Base-by-base conservation (phyloP, 1,140 invertebrate species). In the Phymastichus coffea region DNA sequence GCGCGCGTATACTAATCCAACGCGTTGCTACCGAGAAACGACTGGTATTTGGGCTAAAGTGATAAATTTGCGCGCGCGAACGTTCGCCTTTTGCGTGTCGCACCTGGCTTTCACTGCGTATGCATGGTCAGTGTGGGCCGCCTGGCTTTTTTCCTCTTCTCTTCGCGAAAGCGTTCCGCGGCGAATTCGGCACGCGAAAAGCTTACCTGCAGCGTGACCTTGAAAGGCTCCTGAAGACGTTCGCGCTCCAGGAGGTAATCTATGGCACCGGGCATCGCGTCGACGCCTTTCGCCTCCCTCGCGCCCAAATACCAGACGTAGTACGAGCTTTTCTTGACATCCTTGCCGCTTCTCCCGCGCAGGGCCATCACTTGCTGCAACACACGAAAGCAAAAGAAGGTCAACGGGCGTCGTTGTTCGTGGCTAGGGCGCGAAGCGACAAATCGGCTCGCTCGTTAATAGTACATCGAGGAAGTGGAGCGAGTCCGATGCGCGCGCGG, bases 241-340 rank as follows among this genome's bases (percentile, higher is more conserved):
- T 94, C 92, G 63, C 91, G 85, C 70, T 92, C 87, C 60, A 95
- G 83, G 57, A 98, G 81, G 67, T 93, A 87, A 55, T 87, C 83
- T 65, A 98, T 87, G 35, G 94, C 93, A 44, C 94, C 93, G 12
- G 93, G 82, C 60, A 97, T 83, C 54, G 76, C 77, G 58, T 80
- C 76, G 67, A 80, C 76, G 14, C 94, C 94, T 66, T 92, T 88
- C 26, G 92, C 91, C 81, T 98, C 95, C 80, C 95, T 92, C 65
- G 95, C 94, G 19, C 96, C 96, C 65, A 99, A 84, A 81, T 98
- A 98, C 92, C 95, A 96, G 43, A 98, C 95, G 80, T 99, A 99
- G 80, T 97, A 98, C 28, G 94, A 96, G 43, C 93, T 92, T 76
- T 97, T 97, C 81, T 95, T 95, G 66, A 94, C 89, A 73, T 94